phyloP scores from a whole-genome alignment of 1,140 invertebrate species.

The Hycleus cichorii region DNA sequence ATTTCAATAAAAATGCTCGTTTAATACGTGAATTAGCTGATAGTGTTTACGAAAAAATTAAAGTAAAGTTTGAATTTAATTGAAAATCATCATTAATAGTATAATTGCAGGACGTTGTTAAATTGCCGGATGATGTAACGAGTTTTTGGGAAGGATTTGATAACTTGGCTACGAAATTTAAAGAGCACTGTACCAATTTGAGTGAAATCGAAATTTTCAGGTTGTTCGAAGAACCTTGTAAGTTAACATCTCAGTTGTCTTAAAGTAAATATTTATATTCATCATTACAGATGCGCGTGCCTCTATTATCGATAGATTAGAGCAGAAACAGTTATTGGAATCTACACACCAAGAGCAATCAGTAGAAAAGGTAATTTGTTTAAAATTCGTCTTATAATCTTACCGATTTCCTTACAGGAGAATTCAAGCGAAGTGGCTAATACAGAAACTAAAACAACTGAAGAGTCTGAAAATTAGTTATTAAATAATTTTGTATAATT shows the following conservation, averaged over 20 bases:
- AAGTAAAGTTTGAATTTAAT: constrained; percentile 6
- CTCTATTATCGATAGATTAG: neutral
- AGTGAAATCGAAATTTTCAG: constrained; percentile 47
- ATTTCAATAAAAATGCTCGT: constrained; percentile 58
- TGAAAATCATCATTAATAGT: constrained; percentile 6
- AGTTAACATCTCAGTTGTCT: constrained; percentile 12
- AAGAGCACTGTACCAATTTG: constrained; percentile 50
- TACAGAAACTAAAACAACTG: neutral
- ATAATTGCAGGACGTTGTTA: constrained; percentile 42
- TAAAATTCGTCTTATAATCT: neutral
- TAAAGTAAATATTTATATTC: neutral
- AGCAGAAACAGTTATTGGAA: neutral
- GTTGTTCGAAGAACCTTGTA: constrained; percentile 42
- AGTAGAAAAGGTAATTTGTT: constrained; percentile 1
- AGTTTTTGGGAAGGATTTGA: constrained; percentile 53
- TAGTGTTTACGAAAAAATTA: constrained; percentile 25
- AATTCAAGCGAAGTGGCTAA: constrained; percentile 9
- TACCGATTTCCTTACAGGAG: constrained; percentile 7
- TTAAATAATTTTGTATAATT: too few relatives aligned
- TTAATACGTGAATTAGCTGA: constrained; percentile 56
- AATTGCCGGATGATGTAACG: constrained; percentile 41
- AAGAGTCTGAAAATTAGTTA: too few relatives aligned
- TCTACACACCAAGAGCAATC: constrained; percentile 1
- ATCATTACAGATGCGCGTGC: constrained; percentile 2
- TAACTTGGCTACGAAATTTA: constrained; percentile 49